phyloP scores from a whole-genome alignment of 1,140 invertebrate species.

The Musca domestica region DNA sequence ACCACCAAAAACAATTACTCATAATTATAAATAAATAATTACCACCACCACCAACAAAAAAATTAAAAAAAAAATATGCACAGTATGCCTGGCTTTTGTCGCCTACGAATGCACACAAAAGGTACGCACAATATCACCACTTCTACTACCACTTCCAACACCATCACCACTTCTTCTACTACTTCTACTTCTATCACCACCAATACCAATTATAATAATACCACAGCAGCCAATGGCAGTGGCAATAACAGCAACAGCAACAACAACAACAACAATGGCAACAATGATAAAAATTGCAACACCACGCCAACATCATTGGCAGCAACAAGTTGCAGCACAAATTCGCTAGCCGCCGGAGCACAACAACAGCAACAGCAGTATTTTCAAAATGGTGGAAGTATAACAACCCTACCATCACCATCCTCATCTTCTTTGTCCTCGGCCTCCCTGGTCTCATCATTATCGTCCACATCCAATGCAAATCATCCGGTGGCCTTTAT shows the following conservation, averaged over 20 bases:
- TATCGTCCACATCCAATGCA: conserved; percentile 6
- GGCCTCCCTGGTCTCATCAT: no score
- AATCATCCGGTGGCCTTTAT: conserved; percentile 83
- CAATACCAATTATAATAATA: conserved; percentile 41
- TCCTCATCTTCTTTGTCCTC: conserved; percentile 27
- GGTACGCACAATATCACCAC: conserved; percentile 62
- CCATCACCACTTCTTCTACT: conserved; percentile 37
- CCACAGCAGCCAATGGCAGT: conserved; percentile 1
- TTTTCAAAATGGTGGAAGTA: conserved; percentile 16
- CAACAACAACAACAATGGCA: conserved; percentile 18
- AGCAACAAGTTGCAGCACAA: conserved; percentile 21
- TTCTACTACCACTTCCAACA: conserved; percentile 51
- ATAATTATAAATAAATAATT: neutral
- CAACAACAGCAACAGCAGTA: conserved; percentile 5
- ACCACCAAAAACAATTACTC: neutral
- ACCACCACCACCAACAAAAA: neutral
- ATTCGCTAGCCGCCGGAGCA: conserved; percentile 19
- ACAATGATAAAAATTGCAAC: conserved; percentile 24
- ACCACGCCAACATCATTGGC: neutral
- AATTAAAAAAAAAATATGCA: conserved; percentile 50
- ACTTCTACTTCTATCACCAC: conserved; percentile 38
- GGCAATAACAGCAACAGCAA: conserved; percentile 23
- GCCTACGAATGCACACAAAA: conserved; percentile 95
- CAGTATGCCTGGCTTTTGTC: conserved; percentile 95
- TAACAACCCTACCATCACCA: conserved; percentile 15